Conservation (phyloP, 2,113 vertebrate genomes). For the Semnornis frantzii region DNA sequence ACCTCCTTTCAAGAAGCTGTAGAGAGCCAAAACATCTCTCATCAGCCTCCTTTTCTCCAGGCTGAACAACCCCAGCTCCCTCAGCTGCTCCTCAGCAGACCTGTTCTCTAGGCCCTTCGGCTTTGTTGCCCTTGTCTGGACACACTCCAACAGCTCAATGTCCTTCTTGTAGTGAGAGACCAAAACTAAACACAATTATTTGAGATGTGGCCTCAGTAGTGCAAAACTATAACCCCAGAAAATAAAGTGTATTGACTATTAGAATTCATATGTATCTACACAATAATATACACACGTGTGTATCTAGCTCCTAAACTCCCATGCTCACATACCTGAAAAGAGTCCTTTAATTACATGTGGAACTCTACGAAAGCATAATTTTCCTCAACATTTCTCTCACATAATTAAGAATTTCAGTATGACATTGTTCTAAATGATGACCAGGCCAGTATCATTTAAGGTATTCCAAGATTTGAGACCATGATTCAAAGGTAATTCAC, state of each 20-base stretch:
- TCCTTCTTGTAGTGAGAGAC: too few species aligned
- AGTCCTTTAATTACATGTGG: background rate
- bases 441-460: background rate
- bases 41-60: too few species aligned
- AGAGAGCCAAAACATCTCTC: too few species aligned
- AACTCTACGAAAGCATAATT: background rate
- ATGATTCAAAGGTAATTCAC: background rate
- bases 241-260: background rate
- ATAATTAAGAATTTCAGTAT: background rate
- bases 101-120: too few species aligned
- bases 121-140: too few species aligned
- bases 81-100: too few species aligned
- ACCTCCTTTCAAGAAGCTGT: too few species aligned
- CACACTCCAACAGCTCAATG: too few species aligned
- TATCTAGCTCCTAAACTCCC: background rate
- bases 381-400: background rate
- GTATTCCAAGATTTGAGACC: background rate
- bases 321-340: background rate
- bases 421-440: background rate
- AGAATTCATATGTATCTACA: background rate
- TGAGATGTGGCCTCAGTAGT: too few species aligned
- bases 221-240: background rate
- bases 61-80: too few species aligned
- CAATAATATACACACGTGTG: background rate
- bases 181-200: too few species aligned